Conservation (phyloP, 2,797 vertebrate genomes). For the Coracias cyanogaster region DNA sequence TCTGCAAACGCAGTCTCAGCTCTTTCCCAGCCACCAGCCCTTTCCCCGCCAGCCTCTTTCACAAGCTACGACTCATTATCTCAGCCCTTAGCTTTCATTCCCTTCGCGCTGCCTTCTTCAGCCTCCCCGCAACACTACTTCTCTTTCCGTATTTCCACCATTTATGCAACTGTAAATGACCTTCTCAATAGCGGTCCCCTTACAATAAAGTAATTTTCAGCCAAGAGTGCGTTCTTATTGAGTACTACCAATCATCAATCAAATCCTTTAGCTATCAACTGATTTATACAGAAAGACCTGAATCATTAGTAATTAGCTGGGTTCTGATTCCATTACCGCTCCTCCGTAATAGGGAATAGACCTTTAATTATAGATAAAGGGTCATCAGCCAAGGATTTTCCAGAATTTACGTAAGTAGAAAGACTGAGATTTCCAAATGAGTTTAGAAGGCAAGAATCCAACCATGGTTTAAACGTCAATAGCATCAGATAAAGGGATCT, state of each 20-base stretch:
- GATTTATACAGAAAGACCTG: neutral
- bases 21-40: neutral
- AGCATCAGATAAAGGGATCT: neutral
- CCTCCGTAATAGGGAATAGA: neutral
- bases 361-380: neutral
- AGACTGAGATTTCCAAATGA: neutral
- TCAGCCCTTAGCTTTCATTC: neutral
- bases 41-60: neutral
- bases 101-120: neutral
- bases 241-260: neutral
- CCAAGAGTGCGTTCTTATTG: neutral
- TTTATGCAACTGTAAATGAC: neutral
- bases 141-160: neutral
- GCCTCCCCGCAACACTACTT: neutral
- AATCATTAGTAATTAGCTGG: neutral
- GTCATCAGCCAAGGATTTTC: neutral
- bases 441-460: neutral
- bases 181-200: neutral
- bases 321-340: neutral
- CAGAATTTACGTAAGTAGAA: neutral
- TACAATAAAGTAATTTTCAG: slow-evolving; percentile 54
- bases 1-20: neutral
- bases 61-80: neutral
- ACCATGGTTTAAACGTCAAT: neutral
- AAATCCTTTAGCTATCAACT: neutral